A percentile compares a stretch with the other conserved stretches of the same genome.
phyloP scores from a whole-genome alignment of 2,797 vertebrate genomes.

The Bryconaethiops microstoma region DNA sequence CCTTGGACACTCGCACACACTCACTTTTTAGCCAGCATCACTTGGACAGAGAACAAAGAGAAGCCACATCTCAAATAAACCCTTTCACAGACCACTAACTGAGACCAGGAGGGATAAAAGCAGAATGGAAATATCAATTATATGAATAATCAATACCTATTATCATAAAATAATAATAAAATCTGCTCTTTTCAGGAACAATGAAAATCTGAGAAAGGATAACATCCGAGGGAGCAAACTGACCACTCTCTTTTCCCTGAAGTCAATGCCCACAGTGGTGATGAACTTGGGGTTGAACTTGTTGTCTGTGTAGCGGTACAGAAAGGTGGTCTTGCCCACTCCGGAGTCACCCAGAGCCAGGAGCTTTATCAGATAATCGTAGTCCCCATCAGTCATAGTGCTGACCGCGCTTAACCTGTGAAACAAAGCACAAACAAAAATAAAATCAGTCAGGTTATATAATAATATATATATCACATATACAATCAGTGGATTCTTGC shows the following conservation, averaged over 20 bases:
- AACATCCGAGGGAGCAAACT: conserved; percentile 60
- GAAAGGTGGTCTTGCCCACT: conserved; percentile 96
- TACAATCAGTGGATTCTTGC: no score
- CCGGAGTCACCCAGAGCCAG: conserved; percentile 95
- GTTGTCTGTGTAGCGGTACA: conserved; percentile 96
- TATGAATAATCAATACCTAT: no score
- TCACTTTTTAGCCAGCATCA: no score
- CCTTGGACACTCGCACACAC: no score
- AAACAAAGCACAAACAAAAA: conserved; percentile 22
- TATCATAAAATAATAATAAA: no score
- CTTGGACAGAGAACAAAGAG: no score
- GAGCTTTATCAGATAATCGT: conserved; percentile 99
- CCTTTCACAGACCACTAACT: not conserved
- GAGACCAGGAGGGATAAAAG: no score
- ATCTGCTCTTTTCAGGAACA: not conserved
- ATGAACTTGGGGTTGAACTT: conserved; percentile 98
- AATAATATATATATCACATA: no score
- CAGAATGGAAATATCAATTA: no score
- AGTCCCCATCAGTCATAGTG: conserved; percentile 96
- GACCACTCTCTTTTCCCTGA: conserved; percentile 97
- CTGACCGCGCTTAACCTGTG: conserved; percentile 74
- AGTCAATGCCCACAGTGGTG: conserved; percentile 96
- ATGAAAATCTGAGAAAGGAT: not conserved
- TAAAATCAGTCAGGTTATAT: not conserved
- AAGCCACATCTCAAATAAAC: not conserved